These are phyloP conservation scores for Agrypnia vestita DNA, from an alignment of 1,140 invertebrate genomes.

Conservation along the genomic window DNA sequence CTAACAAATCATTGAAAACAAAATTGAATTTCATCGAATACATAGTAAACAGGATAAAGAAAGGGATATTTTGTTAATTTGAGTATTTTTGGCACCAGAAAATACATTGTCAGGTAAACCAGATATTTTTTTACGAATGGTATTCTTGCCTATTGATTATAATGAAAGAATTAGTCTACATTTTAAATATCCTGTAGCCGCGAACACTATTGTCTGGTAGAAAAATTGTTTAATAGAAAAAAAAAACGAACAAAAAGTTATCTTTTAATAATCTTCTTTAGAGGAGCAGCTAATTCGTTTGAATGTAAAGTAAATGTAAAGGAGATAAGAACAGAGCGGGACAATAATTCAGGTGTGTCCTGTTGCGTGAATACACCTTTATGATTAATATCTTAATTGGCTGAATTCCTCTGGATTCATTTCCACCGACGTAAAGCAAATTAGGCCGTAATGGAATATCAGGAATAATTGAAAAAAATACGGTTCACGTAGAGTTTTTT, in stretches of 20 bases:
- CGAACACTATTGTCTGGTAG: constrained; percentile 15
- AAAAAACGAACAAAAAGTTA: constrained; percentile 43
- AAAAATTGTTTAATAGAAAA: constrained; percentile 11
- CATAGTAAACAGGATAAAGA: no score
- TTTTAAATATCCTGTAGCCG: not conserved
- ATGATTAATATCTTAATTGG: constrained; percentile 60
- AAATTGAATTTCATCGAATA: no score
- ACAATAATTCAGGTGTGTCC: constrained; percentile 52
- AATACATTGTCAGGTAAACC: no score
- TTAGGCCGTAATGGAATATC: constrained; percentile 30
- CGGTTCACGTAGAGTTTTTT: constrained; percentile 7
- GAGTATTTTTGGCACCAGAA: no score
- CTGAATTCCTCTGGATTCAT: constrained; percentile 46
- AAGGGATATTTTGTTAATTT: no score
- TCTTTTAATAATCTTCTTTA: constrained; percentile 52
- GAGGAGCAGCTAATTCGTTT: constrained; percentile 53
- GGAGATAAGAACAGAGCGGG: constrained; percentile 35
- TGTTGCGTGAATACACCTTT: constrained; percentile 57
- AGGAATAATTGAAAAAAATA: constrained; percentile 33
- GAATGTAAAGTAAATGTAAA: constrained; percentile 51
- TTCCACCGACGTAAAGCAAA: constrained; percentile 20
- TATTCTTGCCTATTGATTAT: no score
- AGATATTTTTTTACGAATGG: no score
- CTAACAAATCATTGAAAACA: no score
- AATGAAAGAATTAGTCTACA: no score